These are phyloP conservation scores for Monopterus albus DNA, from an alignment of 2,113 vertebrate species.

Conservation along the genomic window DNA sequence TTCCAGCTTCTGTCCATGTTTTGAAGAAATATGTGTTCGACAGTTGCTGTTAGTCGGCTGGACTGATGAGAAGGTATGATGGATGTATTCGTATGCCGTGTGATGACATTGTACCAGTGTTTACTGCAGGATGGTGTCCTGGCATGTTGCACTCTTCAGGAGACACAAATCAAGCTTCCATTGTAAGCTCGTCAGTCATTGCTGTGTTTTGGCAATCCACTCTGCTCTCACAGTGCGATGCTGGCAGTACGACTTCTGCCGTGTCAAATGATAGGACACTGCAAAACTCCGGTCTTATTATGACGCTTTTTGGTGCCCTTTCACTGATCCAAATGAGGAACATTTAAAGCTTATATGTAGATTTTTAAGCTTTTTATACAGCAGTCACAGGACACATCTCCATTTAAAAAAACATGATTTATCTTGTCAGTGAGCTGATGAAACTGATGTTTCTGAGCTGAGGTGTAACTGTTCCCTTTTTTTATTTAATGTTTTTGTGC, in stretches of 20 bases:
- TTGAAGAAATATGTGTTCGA: conserved; percentile 9
- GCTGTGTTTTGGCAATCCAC: conserved; percentile 62
- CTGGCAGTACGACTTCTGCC: conserved; percentile 46
- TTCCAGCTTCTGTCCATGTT: background rate
- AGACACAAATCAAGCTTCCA: conserved; percentile 70
- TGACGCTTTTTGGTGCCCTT: conserved; percentile 9
- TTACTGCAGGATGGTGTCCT: conserved; percentile 60
- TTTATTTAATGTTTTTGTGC: too few relatives aligned
- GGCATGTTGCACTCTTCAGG: conserved; percentile 62
- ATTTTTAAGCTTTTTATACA: background rate
- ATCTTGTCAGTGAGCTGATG: too few relatives aligned
- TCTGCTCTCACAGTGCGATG: conserved; percentile 46
- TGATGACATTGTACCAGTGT: conserved; percentile 61
- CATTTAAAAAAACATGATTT: too few relatives aligned
- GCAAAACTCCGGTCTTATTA: conserved; percentile 48
- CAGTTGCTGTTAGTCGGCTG: conserved; percentile 27
- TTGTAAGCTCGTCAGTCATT: conserved; percentile 68
- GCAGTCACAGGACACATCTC: too few relatives aligned
- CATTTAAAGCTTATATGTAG: too few relatives aligned
- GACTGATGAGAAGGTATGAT: conserved; percentile 44
- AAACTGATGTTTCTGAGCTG: too few relatives aligned
- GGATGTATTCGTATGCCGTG: conserved; percentile 42
- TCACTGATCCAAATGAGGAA: background rate
- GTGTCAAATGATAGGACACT: conserved; percentile 63
- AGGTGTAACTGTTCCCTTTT: too few relatives aligned